Conservation (phyloP, 2,113 vertebrate genomes). For the Varanus salvator region DNA sequence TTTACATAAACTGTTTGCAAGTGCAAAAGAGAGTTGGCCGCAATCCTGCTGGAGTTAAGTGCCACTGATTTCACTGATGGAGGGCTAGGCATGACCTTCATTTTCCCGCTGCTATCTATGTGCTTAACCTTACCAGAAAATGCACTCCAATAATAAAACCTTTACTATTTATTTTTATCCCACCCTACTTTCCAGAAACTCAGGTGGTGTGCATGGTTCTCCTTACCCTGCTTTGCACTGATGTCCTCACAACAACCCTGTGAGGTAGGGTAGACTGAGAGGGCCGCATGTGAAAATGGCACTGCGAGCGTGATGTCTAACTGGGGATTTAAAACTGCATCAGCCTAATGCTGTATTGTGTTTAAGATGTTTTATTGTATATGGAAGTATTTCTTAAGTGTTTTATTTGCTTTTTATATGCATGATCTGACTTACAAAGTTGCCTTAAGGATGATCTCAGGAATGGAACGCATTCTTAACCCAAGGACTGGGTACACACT, state of each 20-base stretch:
- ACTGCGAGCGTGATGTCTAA: background rate
- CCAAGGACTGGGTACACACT: too few species aligned
- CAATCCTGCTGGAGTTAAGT: background rate
- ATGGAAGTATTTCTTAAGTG: too few species aligned
- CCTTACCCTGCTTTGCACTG: too few species aligned
- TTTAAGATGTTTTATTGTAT: too few species aligned
- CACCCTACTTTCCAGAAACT: background rate
- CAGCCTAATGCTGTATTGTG: too few species aligned
- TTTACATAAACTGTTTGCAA: background rate
- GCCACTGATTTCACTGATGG: slow-evolving; percentile 10
- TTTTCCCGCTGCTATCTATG: background rate
- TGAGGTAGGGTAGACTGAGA: background rate
- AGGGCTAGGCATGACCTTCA: background rate
- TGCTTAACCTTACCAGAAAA: background rate
- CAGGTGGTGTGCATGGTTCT: background rate
- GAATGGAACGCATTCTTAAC: too few species aligned
- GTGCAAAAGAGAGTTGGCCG: background rate
- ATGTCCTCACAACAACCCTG: background rate
- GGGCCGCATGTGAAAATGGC: too few species aligned
- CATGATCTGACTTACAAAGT: too few species aligned
- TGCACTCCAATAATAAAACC: background rate
- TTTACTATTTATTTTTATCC: background rate
- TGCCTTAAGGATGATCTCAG: too few species aligned
- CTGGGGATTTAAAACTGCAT: background rate
- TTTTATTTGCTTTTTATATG: too few species aligned